Percentiles rank a stretch among this genome's conserved stretches.
These are phyloP conservation scores for Phalangium opilio DNA, from an alignment of 2,888 invertebrate genomes.

Conservation along the genomic window DNA sequence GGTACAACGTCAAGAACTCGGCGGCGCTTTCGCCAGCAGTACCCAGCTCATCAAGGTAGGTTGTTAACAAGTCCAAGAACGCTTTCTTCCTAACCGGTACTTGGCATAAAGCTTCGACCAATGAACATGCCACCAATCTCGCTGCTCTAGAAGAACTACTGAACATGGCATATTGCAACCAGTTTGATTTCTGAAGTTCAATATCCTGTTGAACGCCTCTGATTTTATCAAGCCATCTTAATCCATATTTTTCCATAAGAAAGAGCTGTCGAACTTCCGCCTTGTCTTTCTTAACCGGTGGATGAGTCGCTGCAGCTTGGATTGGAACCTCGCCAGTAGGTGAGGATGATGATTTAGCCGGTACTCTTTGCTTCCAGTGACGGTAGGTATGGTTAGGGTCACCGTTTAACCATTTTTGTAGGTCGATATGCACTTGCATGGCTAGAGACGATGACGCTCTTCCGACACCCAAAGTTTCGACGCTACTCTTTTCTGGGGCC, in stretches of 20 bases:
- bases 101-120: constrained; percentile 8
- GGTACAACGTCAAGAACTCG: constrained; percentile 75
- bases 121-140: constrained; percentile 60
- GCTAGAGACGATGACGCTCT: constrained; percentile 28
- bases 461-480: constrained; percentile 21
- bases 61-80: constrained; percentile 70
- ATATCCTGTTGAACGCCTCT: constrained; percentile 11
- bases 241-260: constrained; percentile 57
- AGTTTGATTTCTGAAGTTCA: constrained; percentile 44
- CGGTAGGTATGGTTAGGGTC: constrained; percentile 51
- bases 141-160: constrained; percentile 78
- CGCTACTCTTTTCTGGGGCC: constrained; percentile 21
- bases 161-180: constrained; percentile 83
- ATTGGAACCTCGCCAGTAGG: constrained; percentile 6
- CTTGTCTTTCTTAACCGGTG: constrained; percentile 20
- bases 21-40: constrained; percentile 78
- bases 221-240: constrained; percentile 44
- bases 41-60: constrained; percentile 71
- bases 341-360: constrained; percentile 23
- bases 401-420: constrained; percentile 54
- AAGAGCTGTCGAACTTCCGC: constrained; percentile 39
- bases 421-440: constrained; percentile 51
- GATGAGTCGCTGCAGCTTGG: constrained; percentile 13
- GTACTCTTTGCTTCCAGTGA: constrained; percentile 53
- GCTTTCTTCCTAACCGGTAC: constrained; percentile 27